These are phyloP conservation scores for Melanotaenia parkinsoni DNA, from an alignment of 2,797 vertebrate species.

Conservation along the genomic window DNA sequence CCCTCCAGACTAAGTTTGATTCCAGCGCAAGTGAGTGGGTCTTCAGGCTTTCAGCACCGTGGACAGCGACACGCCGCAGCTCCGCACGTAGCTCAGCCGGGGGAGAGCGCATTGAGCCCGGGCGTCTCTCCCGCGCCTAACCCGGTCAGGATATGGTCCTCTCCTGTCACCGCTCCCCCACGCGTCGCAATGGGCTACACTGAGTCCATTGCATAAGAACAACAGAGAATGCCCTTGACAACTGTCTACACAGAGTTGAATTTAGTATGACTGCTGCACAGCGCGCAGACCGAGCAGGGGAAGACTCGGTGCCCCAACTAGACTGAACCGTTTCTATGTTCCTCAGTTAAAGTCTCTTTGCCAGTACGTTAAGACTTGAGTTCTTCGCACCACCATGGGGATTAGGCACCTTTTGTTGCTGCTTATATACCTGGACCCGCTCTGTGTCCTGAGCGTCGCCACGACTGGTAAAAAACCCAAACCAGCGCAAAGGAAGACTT, in stretches of 20 bases:
- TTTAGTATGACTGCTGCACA: slow-evolving; percentile 63
- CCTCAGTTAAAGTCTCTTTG: slow-evolving; percentile 38
- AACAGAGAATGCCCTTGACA: slow-evolving; percentile 62
- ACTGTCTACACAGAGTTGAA: slow-evolving; percentile 30
- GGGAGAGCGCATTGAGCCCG: slow-evolving; percentile 41
- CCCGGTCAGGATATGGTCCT: slow-evolving; percentile 48
- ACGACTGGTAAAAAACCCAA: slow-evolving; percentile 79
- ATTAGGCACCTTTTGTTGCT: slow-evolving; percentile 83
- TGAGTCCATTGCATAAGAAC: slow-evolving; percentile 24
- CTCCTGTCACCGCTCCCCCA: slow-evolving; percentile 22
- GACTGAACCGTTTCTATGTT: slow-evolving; percentile 47
- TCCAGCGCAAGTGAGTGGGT: slow-evolving; percentile 39
- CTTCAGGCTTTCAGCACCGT: slow-evolving; percentile 62
- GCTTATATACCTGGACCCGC: slow-evolving; percentile 84
- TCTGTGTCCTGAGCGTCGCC: slow-evolving; percentile 79
- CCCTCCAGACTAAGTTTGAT: slow-evolving; percentile 61
- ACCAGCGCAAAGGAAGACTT: slow-evolving; percentile 57
- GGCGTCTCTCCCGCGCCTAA: not conserved
- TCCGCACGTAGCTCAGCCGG: slow-evolving; percentile 28
- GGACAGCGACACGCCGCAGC: slow-evolving; percentile 68
- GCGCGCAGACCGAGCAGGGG: slow-evolving; percentile 49
- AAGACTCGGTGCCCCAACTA: slow-evolving; percentile 53
- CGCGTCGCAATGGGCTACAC: slow-evolving; percentile 43
- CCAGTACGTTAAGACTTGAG: slow-evolving; percentile 27
- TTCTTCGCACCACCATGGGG: slow-evolving; percentile 76